A percentile compares a stretch with the other conserved stretches of the same genome.
phyloP scores from a whole-genome alignment of 2,888 invertebrate species.

The Eledone cirrhosa region DNA sequence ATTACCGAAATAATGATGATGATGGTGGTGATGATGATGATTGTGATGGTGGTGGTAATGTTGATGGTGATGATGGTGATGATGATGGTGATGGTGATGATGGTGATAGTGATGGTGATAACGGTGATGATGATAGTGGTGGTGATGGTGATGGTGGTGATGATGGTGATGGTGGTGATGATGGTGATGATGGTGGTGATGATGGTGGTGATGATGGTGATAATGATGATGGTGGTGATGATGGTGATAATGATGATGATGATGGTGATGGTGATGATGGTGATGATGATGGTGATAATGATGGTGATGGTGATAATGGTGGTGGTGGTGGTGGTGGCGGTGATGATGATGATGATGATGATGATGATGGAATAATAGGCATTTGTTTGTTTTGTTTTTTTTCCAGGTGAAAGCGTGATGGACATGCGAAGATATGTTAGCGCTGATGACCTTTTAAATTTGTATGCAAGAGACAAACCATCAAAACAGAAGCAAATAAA shows the following conservation, averaged over 20 bases:
- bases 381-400: not conserved
- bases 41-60: too few species aligned
- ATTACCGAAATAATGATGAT: not conserved
- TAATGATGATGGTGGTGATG: constrained; percentile 13
- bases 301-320: constrained; percentile 13
- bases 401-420: not conserved
- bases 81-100: constrained; percentile 13
- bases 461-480: not conserved
- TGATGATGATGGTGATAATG: constrained; percentile 13
- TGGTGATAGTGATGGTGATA: too few species aligned
- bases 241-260: not conserved
- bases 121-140: too few species aligned
- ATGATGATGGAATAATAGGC: too few species aligned
- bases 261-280: constrained; percentile 13
- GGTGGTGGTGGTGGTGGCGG: constrained; percentile 9
- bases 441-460: not conserved
- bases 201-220: constrained; percentile 13
- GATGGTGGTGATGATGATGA: too few species aligned
- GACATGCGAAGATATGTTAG: not conserved
- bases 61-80: too few species aligned
- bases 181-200: constrained; percentile 13
- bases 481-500: not conserved
- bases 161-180: constrained; percentile 13
- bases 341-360: constrained; percentile 7
- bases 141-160: not conserved